These are phyloP conservation scores for Eustalomyia histrio DNA, from an alignment of 2,888 invertebrate genomes.

Conservation along the genomic window DNA sequence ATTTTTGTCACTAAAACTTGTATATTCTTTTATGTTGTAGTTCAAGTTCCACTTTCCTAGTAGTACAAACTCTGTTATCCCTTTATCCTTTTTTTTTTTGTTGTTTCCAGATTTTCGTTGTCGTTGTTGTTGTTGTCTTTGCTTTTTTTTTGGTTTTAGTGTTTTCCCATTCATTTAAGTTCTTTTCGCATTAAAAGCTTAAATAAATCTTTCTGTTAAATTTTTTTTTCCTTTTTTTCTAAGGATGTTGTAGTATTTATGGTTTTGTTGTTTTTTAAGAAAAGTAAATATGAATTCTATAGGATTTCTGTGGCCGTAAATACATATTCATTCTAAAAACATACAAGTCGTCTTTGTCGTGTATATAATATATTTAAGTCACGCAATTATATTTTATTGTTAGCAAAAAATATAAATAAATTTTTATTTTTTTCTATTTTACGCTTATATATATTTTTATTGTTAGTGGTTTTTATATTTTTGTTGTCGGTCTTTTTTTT, in stretches of 20 bases:
- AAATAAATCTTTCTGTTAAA: constrained; percentile 57
- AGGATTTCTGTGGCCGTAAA: not conserved
- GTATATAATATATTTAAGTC: constrained; percentile 34
- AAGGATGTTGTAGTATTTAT: not conserved
- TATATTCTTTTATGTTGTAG: constrained; percentile 5
- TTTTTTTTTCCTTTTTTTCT: not conserved
- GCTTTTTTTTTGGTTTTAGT: constrained; percentile 29
- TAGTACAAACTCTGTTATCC: not conserved
- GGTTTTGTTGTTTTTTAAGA: too few species aligned
- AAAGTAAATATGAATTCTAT: not conserved
- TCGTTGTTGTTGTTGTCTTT: not conserved
- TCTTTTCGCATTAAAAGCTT: constrained; percentile 54
- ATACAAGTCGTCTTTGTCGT: not conserved
- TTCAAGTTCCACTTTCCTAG: not conserved
- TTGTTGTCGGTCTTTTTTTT: constrained; percentile 9
- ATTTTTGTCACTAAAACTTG: constrained; percentile 67
- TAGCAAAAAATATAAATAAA: constrained; percentile 32
- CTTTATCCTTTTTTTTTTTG: constrained; percentile 6
- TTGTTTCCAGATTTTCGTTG: not conserved
- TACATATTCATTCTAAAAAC: constrained; percentile 9
- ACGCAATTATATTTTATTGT: constrained; percentile 57
- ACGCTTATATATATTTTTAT: constrained; percentile 9
- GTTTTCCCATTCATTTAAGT: constrained; percentile 48
- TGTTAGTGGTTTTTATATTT: constrained; percentile 22
- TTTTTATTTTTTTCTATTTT: constrained; percentile 19